phyloP scores from a whole-genome alignment of 1,140 invertebrate genomes.

The Neotoxoptera formosana region DNA sequence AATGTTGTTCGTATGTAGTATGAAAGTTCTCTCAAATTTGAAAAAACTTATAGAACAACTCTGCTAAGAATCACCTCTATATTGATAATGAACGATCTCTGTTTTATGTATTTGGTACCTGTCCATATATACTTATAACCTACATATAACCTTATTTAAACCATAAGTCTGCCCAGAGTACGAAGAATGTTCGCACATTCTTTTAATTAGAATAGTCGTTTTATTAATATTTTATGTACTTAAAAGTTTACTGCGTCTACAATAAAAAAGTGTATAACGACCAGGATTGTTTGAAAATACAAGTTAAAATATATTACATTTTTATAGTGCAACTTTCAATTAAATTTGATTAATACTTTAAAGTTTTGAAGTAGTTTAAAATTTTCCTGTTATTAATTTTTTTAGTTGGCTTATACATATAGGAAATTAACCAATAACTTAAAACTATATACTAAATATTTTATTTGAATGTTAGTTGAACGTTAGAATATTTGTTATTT shows the following conservation, averaged over 20 bases:
- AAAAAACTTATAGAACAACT: not conserved
- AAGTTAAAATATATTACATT: not conserved
- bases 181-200: not conserved
- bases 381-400: not conserved
- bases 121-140: too few species aligned
- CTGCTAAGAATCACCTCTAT: not conserved
- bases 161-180: not conserved
- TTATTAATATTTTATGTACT: constrained; percentile 9
- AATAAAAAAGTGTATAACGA: constrained; percentile 30
- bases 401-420: not conserved
- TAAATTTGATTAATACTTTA: not conserved
- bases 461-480: not conserved
- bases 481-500: not conserved
- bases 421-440: not conserved
- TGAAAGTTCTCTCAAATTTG: not conserved
- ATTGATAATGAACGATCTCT: not conserved
- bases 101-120: not conserved
- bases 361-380: not conserved
- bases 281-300: not conserved
- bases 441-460: not conserved
- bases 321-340: constrained; percentile 25
- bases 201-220: not conserved
- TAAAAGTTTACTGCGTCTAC: not conserved
- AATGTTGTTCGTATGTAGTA: not conserved
- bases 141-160: not conserved